Evolutionary conservation across 2,797 vertebrate species (phyloP).

Genomic region (Microctenopoma stevenorrisi): DNA sequence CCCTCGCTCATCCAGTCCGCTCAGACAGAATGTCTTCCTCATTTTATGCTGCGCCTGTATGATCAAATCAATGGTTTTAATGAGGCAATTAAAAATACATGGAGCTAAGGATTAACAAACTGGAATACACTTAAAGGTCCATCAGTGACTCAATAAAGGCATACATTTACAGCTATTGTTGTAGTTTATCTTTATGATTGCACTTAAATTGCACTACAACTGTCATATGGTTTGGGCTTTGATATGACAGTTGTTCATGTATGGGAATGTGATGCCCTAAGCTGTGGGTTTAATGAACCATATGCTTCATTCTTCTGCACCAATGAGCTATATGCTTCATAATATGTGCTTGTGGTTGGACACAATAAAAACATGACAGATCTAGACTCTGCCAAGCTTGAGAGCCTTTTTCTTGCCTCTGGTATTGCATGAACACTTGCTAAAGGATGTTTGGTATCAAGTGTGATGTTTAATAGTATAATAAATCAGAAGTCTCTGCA

Average conservation of each 20-base stretch:
- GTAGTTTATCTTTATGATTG: constrained; percentile 65
- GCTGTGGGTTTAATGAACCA: constrained; percentile 41
- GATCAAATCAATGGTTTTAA: constrained; percentile 74
- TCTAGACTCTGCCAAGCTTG: constrained; percentile 28
- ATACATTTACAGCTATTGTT: constrained; percentile 64
- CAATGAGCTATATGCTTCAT: constrained; percentile 39
- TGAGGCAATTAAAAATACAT: constrained; percentile 75
- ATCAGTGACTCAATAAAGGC: constrained; percentile 60
- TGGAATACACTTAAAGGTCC: constrained; percentile 65
- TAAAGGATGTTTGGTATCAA: not conserved
- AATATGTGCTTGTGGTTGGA: constrained; percentile 39
- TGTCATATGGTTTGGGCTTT: constrained; percentile 45
- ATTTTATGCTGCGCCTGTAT: constrained; percentile 51
- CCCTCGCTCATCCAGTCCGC: constrained; percentile 43
- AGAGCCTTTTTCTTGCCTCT: not conserved
- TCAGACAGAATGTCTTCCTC: constrained; percentile 48
- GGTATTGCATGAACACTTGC: constrained; percentile 6
- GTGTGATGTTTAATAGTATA: not conserved
- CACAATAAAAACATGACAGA: constrained; percentile 48
- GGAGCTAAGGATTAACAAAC: constrained; percentile 67
- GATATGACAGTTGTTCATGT: constrained; percentile 48
- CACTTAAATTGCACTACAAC: constrained; percentile 57
- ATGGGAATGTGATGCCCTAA: constrained; percentile 20
- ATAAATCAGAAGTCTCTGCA: not conserved
- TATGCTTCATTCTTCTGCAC: constrained; percentile 40